Evolutionary conservation across 2,888 invertebrate genomes (phyloP), one percentile per base, ranked within the genome.

Genomic region (Tiliacea aurago): DNA sequence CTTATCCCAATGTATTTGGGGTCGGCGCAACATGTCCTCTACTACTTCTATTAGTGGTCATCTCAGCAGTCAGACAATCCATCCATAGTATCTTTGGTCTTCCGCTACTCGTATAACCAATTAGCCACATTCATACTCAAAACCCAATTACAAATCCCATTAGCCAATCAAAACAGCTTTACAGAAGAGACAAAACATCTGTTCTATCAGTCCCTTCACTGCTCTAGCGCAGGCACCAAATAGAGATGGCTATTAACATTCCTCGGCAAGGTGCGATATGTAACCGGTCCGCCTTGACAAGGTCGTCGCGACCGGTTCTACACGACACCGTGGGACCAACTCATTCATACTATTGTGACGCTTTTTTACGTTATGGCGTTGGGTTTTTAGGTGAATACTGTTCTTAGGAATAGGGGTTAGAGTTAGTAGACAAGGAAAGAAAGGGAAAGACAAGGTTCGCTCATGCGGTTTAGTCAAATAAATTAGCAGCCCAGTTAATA

Each of bases 251-350:
- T 75, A 83, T 86, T 81, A 85, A 81, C 56, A 86, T 87, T 81
- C 86, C 77, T 49, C 11, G 13, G 73, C 75, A 73, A 85, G 82
- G 84, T 81, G 77, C 84, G 75, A 82, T 83, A 84, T 66, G 76
- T 83, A 80, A 88, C 88, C 87, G 82, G 93, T 82, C 89, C 80
- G 90, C 93, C 92, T 93, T 92, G 93, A 90, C 92, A 93, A 93
- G 93, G 93, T 91, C 93, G 90, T 66, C 69, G 81, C 86, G 85
- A 86, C 87, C 86, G 85, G 85, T 84, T 71, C 73, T 7, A 72
- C 69, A 20, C 72, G 76, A 84, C 80, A 83, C 84, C 88, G 86
- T 85, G 87, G 81, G 84, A 85, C 71, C 77, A 43, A 67, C 66
- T 77, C 87, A 85, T 88, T 87, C 84, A 87, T 86, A 66, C 28